These are phyloP conservation scores for Rhabdomys dilectus DNA, from an alignment of 2,113 vertebrate species.

Conservation along the genomic window DNA sequence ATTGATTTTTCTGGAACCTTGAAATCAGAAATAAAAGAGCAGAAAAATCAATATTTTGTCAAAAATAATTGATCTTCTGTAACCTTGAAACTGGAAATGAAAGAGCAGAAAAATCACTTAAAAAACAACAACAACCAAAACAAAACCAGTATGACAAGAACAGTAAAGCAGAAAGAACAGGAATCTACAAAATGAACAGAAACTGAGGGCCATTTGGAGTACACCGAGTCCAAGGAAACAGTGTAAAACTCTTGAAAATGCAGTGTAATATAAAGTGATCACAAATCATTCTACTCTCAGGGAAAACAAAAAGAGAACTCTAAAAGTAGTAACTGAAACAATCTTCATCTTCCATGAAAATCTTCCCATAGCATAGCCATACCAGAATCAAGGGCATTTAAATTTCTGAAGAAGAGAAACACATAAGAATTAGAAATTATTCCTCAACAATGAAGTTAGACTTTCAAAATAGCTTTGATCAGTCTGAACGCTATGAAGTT, in stretches of 20 bases:
- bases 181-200: not conserved
- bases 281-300: constrained; percentile 1
- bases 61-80: constrained; percentile 38
- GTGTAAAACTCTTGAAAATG: not conserved
- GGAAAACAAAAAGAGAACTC: constrained; percentile 25
- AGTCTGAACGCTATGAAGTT: constrained; percentile 32
- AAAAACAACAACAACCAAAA: not conserved
- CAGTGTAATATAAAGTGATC: not conserved
- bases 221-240: not conserved
- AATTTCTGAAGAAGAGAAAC: not conserved
- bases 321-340: constrained; percentile 28
- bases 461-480: constrained; percentile 47
- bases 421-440: constrained; percentile 47
- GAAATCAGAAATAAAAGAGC: constrained; percentile 10
- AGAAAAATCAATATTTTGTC: not conserved
- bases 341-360: constrained; percentile 12
- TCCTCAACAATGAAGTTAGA: constrained; percentile 38
- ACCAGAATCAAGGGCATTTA: constrained; percentile 50
- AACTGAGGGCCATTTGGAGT: not conserved
- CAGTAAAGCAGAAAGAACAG: not conserved
- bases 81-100: constrained; percentile 25
- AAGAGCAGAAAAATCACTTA: not conserved
- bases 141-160: not conserved
- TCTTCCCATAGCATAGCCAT: constrained; percentile 2
- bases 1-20: constrained; percentile 41